phyloP scores from a whole-genome alignment of 2,888 invertebrate species.

The Himalopsyche kuldschensis region DNA sequence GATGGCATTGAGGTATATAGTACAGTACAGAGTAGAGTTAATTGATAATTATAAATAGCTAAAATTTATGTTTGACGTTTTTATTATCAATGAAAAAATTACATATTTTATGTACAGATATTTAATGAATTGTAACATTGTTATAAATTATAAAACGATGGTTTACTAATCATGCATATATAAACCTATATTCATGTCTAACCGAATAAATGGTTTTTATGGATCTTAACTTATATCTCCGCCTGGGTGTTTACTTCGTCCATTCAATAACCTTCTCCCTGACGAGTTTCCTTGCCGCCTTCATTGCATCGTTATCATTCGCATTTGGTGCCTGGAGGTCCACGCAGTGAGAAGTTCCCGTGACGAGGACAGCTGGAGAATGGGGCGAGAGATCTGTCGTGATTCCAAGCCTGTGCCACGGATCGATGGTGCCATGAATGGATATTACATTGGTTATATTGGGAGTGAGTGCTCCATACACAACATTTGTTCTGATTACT shows the following conservation, averaged over 20 bases:
- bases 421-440: conserved; percentile 60
- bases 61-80: too few relatives aligned
- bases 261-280: conserved; percentile 2
- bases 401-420: conserved; percentile 61
- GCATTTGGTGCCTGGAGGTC: conserved; percentile 10
- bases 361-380: conserved; percentile 26
- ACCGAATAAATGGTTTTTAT: too few relatives aligned
- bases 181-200: too few relatives aligned
- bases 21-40: too few relatives aligned
- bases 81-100: too few relatives aligned
- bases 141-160: too few relatives aligned
- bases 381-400: conserved; percentile 43
- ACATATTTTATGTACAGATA: too few relatives aligned
- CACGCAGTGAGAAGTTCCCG: conserved; percentile 25
- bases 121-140: too few relatives aligned
- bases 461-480: conserved; percentile 57
- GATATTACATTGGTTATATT: conserved; percentile 60
- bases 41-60: too few relatives aligned
- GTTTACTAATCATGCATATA: too few relatives aligned
- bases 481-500: conserved; percentile 54
- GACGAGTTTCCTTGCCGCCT: conserved; percentile 5
- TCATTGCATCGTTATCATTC: conserved; percentile 4
- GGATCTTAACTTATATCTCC: too few relatives aligned
- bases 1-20: too few relatives aligned
- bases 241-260: neutral